A percentile compares a stretch with the other conserved stretches of the same genome.
phyloP scores from a whole-genome alignment of 2,888 invertebrate genomes.

The Tromatobia lineatoria region DNA sequence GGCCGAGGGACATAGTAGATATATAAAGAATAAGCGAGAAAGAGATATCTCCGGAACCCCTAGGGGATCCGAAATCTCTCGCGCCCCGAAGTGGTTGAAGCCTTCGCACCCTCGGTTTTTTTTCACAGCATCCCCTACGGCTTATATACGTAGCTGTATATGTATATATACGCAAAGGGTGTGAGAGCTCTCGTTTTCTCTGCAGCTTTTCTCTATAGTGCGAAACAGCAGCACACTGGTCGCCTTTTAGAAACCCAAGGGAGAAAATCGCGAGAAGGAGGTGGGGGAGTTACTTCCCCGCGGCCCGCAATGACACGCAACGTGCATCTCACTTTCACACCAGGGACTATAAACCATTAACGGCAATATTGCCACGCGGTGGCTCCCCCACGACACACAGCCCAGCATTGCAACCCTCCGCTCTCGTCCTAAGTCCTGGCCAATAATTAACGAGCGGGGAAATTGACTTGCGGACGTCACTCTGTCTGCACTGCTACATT shows the following conservation, averaged over 20 bases:
- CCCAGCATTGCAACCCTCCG: constrained; percentile 32
- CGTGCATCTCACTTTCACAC: constrained; percentile 83
- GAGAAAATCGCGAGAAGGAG: constrained; percentile 58
- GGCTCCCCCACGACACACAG: constrained; percentile 55
- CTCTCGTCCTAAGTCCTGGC: constrained; percentile 51
- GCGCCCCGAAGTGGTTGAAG: constrained; percentile 85
- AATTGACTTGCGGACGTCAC: constrained; percentile 70
- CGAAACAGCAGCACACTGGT: constrained; percentile 42
- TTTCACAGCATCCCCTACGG: constrained; percentile 84
- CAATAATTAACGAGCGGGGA: constrained; percentile 73
- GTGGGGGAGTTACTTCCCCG: constrained; percentile 56
- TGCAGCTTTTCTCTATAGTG: constrained; percentile 63
- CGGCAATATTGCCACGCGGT: constrained; percentile 79
- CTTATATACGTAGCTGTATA: constrained; percentile 76
- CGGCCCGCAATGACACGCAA: constrained; percentile 81
- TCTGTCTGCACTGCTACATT: constrained; percentile 38
- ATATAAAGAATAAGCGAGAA: constrained; percentile 69
- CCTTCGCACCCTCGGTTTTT: constrained; percentile 80
- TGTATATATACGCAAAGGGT: constrained; percentile 50
- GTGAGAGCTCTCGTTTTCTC: constrained; percentile 73
- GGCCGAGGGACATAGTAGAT: constrained; percentile 66
- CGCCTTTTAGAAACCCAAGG: constrained; percentile 65
- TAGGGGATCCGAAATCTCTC: constrained; percentile 84
- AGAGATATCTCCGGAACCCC: constrained; percentile 76
- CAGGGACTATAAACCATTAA: constrained; percentile 84